Evolutionary conservation across 2,113 vertebrate genomes (phyloP).

Genomic region (Apus apus): DNA sequence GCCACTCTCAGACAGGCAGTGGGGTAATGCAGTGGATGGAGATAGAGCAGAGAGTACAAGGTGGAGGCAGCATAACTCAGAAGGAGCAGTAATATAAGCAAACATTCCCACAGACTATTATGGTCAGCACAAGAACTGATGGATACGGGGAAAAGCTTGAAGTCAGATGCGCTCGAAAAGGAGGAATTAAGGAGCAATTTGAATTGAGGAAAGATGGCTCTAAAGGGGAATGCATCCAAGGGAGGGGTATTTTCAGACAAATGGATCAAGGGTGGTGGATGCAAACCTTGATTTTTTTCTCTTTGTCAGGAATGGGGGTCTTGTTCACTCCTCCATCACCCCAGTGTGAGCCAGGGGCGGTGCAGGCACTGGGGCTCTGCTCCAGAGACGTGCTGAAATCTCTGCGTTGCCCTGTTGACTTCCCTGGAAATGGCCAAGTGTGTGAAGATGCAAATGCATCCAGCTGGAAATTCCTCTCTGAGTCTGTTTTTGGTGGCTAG

Average conservation of each 20-base stretch:
- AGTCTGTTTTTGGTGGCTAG: background rate
- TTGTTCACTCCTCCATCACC: background rate
- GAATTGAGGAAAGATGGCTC: background rate
- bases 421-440: background rate
- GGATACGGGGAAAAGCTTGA: constrained; percentile 9
- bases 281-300: background rate
- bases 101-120: constrained; percentile 24
- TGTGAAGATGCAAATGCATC: background rate
- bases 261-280: background rate
- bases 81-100: constrained; percentile 42
- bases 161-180: background rate
- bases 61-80: background rate
- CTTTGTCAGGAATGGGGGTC: background rate
- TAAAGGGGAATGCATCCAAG: background rate
- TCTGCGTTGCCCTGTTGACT: background rate
- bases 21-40: background rate
- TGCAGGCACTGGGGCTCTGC: accelerated
- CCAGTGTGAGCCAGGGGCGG: background rate
- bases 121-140: background rate
- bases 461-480: constrained; percentile 23
- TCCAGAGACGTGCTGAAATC: background rate
- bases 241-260: constrained; percentile 6
- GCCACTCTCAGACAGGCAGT: background rate
- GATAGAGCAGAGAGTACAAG: constrained; percentile 12
- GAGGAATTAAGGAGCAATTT: constrained; percentile 60